Evolutionary conservation across 2,888 invertebrate species (phyloP).

Genomic region (Agonum fuliginosum): DNA sequence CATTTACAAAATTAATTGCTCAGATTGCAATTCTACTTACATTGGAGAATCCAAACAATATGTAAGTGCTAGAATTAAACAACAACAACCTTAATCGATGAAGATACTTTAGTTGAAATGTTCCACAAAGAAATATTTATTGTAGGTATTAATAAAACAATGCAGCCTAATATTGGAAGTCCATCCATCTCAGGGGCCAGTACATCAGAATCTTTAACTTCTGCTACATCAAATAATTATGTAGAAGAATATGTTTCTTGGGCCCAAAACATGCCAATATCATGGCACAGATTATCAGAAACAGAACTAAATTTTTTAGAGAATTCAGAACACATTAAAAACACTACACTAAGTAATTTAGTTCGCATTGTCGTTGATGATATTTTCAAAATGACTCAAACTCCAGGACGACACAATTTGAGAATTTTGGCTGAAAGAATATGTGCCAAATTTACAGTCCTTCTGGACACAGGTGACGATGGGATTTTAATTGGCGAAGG

Average conservation of each 20-base stretch:
- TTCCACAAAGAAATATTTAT: background rate
- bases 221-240: background rate
- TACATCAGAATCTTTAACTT: background rate
- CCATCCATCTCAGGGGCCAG: background rate
- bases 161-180: background rate
- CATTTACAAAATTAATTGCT: too few relatives aligned
- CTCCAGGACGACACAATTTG: background rate
- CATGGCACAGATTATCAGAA: background rate
- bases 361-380: background rate
- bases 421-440: background rate
- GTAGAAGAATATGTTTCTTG: background rate
- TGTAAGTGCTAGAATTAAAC: too few relatives aligned
- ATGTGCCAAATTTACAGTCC: background rate
- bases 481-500: conserved; percentile 1
- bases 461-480: background rate
- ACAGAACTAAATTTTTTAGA: background rate
- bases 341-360: background rate
- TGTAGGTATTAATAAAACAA: background rate
- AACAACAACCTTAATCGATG: background rate
- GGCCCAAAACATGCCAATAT: background rate
- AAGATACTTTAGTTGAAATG: background rate
- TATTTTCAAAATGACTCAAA: background rate
- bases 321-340: background rate
- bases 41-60: too few relatives aligned
- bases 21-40: too few relatives aligned